phyloP scores from a whole-genome alignment of 2,113 vertebrate species.

The Albula goreensis region DNA sequence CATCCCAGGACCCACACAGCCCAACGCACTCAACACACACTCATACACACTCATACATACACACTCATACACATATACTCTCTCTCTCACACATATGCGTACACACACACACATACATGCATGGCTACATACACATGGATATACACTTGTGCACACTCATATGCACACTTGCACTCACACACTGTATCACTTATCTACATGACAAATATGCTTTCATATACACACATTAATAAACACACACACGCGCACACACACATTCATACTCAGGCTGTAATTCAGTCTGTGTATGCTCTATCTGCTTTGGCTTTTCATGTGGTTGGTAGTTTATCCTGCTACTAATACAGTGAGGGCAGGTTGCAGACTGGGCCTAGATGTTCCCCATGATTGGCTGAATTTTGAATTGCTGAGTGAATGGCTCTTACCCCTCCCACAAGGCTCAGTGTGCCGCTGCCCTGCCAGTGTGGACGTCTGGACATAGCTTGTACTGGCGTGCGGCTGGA shows the following conservation, averaged over 20 bases:
- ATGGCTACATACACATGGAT: not conserved
- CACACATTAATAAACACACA: not conserved
- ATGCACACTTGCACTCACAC: not conserved
- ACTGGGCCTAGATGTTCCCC: not conserved
- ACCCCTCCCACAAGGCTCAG: too few relatives aligned
- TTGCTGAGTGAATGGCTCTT: too few relatives aligned
- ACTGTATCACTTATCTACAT: not conserved
- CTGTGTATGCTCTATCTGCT: not conserved
- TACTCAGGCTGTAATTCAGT: not conserved
- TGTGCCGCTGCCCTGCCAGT: too few relatives aligned
- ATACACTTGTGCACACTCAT: not conserved
- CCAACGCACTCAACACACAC: not conserved
- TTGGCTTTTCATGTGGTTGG: too few relatives aligned
- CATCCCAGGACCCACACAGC: not conserved
- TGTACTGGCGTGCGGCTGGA: too few relatives aligned
- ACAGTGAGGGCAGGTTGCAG: not conserved
- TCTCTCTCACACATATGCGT: not conserved
- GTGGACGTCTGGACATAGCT: too few relatives aligned
- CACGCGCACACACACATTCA: not conserved
- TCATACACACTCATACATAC: not conserved
- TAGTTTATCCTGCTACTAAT: not conserved
- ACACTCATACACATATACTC: not conserved
- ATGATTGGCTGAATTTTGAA: not conserved
- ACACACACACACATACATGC: slow-evolving; percentile 16
- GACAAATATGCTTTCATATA: not conserved